phyloP scores from a whole-genome alignment of 2,113 vertebrate species.

The Lipophrys pholis region DNA sequence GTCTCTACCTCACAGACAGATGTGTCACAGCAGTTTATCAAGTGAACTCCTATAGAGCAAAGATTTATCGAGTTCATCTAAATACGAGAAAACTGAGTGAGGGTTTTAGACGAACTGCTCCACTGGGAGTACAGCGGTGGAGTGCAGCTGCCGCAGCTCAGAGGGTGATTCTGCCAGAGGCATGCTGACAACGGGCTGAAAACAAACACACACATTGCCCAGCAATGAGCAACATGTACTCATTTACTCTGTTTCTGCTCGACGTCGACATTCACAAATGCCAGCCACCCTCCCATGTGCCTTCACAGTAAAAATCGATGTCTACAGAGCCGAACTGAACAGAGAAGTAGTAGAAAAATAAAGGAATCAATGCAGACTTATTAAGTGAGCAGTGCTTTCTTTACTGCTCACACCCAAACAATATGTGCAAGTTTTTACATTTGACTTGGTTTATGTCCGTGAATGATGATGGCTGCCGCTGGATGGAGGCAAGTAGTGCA shows the following conservation, averaged over 20 bases:
- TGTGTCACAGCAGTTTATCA: slow-evolving; percentile 52
- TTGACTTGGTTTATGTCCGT: slow-evolving; percentile 40
- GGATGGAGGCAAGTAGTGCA: slow-evolving; percentile 30
- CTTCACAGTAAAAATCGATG: slow-evolving; percentile 70
- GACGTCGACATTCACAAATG: slow-evolving; percentile 57
- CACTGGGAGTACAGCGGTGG: slow-evolving; percentile 42
- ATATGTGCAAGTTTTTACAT: slow-evolving; percentile 36
- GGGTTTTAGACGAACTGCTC: slow-evolving; percentile 63
- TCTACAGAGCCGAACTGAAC: slow-evolving; percentile 51
- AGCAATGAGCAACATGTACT: slow-evolving; percentile 21
- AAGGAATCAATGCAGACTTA: slow-evolving; percentile 76
- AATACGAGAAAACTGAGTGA: slow-evolving; percentile 20
- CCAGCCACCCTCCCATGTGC: slow-evolving; percentile 28
- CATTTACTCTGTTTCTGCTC: slow-evolving; percentile 53
- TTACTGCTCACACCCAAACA: slow-evolving; percentile 47
- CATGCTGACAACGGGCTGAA: slow-evolving; percentile 36
- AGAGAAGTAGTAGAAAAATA: slow-evolving; percentile 64
- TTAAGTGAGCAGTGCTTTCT: slow-evolving; percentile 70
- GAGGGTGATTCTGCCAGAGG: slow-evolving; percentile 49
- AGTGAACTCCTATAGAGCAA: slow-evolving; percentile 51
- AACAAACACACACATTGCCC: slow-evolving; percentile 7
- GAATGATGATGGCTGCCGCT: slow-evolving; percentile 57
- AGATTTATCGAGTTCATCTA: slow-evolving; percentile 59
- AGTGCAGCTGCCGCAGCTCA: slow-evolving; percentile 47
- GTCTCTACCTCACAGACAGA: slow-evolving; percentile 12